Evolutionary conservation across 2,888 invertebrate species (phyloP).

Genomic region (Diarsia mendica): DNA sequence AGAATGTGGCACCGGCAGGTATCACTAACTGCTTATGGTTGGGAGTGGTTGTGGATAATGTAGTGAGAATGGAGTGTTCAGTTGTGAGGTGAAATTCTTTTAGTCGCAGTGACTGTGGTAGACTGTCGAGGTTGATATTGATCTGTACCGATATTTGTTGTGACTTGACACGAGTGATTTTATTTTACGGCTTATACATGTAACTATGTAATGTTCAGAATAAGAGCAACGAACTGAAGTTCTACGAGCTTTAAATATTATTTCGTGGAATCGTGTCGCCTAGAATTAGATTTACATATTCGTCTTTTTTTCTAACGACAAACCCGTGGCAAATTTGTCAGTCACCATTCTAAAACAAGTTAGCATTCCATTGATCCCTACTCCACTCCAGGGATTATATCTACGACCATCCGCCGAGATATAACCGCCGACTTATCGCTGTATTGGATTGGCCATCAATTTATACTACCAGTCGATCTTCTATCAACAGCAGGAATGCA

Average conservation of each 20-base stretch:
- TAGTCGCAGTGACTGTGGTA: background rate
- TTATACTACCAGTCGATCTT: slow-evolving; percentile 9
- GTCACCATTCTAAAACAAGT: too few species aligned
- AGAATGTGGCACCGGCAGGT: slow-evolving; percentile 62
- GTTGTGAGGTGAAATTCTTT: background rate
- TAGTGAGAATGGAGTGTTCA: slow-evolving; percentile 17
- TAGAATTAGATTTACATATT: too few species aligned
- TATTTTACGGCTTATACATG: too few species aligned
- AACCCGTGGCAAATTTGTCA: too few species aligned
- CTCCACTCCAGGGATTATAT: too few species aligned
- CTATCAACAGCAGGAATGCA: slow-evolving; percentile 29
- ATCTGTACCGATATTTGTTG: background rate
- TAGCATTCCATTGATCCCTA: slow-evolving; percentile 17
- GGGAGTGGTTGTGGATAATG: background rate
- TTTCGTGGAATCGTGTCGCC: too few species aligned
- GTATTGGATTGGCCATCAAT: background rate
- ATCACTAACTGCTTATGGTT: slow-evolving; percentile 13
- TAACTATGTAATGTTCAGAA: too few species aligned
- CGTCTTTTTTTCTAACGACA: too few species aligned
- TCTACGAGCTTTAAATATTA: background rate
- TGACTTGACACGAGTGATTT: background rate
- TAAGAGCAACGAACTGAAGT: background rate
- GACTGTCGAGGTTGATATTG: too few species aligned
- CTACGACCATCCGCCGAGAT: too few species aligned
- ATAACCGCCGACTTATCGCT: background rate